Conservation (phyloP, 1,140 invertebrate species). For the Chionoecetes opilio region DNA sequence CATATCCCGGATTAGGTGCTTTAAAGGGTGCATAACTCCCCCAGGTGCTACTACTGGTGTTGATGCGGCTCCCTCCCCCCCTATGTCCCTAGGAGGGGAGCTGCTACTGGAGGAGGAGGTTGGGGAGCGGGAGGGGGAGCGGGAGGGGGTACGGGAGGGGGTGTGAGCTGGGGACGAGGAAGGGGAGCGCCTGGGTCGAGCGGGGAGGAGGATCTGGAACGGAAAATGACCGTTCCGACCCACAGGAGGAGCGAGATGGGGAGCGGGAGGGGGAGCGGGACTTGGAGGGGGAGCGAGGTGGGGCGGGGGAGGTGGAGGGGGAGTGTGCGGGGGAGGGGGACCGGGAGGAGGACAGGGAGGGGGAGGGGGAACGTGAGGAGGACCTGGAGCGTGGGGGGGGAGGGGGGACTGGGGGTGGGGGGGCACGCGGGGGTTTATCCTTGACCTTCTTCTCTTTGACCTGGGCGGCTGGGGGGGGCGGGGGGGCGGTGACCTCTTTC, state of each 20-base stretch:
- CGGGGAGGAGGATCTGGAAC: background rate
- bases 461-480: conserved; percentile 34
- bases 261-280: conserved; percentile 58
- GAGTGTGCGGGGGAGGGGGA: conserved; percentile 50
- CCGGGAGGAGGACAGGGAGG: conserved; percentile 49
- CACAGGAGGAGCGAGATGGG: conserved; percentile 37
- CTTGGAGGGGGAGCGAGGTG: conserved; percentile 39
- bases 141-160: conserved; percentile 14
- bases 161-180: conserved; percentile 4
- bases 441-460: conserved; percentile 39
- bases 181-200: conserved; percentile 8
- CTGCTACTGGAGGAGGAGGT: conserved; percentile 55
- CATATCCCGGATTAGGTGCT: conserved; percentile 60
- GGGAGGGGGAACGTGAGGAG: conserved; percentile 54
- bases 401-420: conserved; percentile 41
- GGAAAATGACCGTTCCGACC: conserved; percentile 49
- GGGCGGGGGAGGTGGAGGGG: background rate
- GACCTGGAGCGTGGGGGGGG: conserved; percentile 45
- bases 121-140: conserved; percentile 22
- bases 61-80: background rate
- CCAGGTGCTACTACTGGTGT: background rate
- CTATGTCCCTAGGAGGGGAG: background rate
- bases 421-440: conserved; percentile 43
- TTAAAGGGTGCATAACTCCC: conserved; percentile 14
- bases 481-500: conserved; percentile 27